Conservation (phyloP, 2,888 invertebrate species). For the Troides oblongomaculatus region DNA sequence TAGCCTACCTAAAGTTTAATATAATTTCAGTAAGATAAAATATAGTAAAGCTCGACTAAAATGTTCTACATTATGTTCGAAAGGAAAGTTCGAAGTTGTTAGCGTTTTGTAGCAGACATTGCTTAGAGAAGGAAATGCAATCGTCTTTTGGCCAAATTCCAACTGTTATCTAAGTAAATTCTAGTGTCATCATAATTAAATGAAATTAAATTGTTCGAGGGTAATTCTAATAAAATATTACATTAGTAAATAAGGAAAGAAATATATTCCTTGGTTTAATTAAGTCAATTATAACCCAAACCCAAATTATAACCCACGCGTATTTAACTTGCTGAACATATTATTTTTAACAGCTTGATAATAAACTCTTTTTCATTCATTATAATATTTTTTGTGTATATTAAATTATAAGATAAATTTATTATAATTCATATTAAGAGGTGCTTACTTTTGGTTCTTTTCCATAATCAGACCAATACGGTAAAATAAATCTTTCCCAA, state of each 20-base stretch:
- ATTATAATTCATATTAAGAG: not conserved
- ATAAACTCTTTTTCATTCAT: not conserved
- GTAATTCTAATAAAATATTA: not conserved
- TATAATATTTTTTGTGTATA: not conserved
- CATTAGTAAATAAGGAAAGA: not conserved
- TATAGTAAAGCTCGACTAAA: not conserved
- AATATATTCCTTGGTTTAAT: not conserved
- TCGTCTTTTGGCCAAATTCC: constrained; percentile 18
- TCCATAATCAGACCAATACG: constrained; percentile 84
- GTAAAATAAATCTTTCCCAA: constrained; percentile 87
- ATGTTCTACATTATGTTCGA: constrained; percentile 2
- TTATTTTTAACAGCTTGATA: too few species aligned
- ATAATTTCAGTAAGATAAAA: not conserved
- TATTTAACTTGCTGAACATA: too few species aligned
- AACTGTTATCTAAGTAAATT: constrained; percentile 6
- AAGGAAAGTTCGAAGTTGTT: constrained; percentile 11
- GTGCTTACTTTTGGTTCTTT: constrained; percentile 59
- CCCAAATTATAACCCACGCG: too few species aligned
- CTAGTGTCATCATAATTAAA: not conserved
- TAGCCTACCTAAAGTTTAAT: not conserved
- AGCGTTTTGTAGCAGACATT: constrained; percentile 5
- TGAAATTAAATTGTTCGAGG: not conserved
- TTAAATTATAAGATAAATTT: not conserved
- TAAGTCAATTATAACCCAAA: not conserved
- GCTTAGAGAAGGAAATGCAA: constrained; percentile 12